These are phyloP conservation scores for Phrynocephalus guinanensis DNA, from an alignment of 2,797 vertebrate species.

Conservation along the genomic window DNA sequence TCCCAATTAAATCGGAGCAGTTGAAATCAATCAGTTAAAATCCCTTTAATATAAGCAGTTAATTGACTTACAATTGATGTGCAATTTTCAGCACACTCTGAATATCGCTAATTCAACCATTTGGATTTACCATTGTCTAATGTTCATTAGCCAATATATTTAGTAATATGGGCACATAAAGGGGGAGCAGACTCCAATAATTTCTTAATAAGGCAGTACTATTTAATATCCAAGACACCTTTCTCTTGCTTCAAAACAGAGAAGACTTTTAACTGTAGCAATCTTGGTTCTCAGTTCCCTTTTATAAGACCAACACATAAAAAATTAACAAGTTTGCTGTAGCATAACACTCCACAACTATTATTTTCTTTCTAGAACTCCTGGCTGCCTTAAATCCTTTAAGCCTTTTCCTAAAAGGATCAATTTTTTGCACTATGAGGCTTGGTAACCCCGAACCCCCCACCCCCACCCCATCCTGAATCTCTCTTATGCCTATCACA, in stretches of 20 bases:
- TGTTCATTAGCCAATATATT: constrained; percentile 11
- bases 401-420: constrained; percentile 75
- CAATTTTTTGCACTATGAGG: constrained; percentile 67
- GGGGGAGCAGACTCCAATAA: constrained; percentile 36
- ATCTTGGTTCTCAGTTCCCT: constrained; percentile 60
- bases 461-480: constrained; percentile 60
- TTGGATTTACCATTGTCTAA: constrained; percentile 24
- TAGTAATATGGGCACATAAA: constrained; percentile 29
- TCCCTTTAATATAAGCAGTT: background rate
- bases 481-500: constrained; percentile 73
- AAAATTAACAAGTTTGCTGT: constrained; percentile 63
- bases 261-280: background rate
- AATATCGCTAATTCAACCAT: constrained; percentile 1
- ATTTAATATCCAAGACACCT: constrained; percentile 47
- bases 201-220: constrained; percentile 50
- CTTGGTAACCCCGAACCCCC: constrained; percentile 69
- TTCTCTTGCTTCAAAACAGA: constrained; percentile 49
- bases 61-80: background rate
- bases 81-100: background rate
- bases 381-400: constrained; percentile 74
- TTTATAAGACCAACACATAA: constrained; percentile 69
- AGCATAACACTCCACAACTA: constrained; percentile 54
- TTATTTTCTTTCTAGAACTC: constrained; percentile 71
- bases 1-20: background rate
- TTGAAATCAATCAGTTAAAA: constrained; percentile 1